Evolutionary conservation across 1,140 invertebrate genomes (phyloP), one percentile per base, ranked within the genome.

Genomic region (Pseudomyrmex dendroicus): DNA sequence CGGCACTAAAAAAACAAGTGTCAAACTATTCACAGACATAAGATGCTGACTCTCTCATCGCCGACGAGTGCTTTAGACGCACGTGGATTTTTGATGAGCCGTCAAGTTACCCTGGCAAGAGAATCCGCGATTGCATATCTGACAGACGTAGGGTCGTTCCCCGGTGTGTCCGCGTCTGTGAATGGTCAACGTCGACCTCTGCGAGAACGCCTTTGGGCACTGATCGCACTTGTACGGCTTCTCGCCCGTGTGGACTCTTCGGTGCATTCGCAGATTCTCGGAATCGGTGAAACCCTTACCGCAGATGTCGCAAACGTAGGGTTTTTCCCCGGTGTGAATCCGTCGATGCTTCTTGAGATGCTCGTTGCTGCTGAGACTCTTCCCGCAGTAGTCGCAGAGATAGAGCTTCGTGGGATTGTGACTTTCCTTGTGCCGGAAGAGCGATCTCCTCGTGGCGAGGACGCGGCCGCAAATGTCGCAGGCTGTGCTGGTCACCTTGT

Each of bases 321-420:
- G 97, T 68, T 97, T 97, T 84, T 97, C 96, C 0, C 96, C 96
- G 0, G 96, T 96, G 85, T 97, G 97, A 25, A 97, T 96, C 22
- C 96, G 92, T 44, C 96, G 91, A 87, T 97, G 96, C 89, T 96
- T 96, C 91, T 96, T 97, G 66, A 97, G 93, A 82, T 96, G 96
- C 73, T 97, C 96, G 3, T 95, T 95, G 57, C 95, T 96, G 22
- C 96, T 96, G 57, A 98, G 96, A 73, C 96, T 96, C 94, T 98
- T 98, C 15, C 96, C 96, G 92, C 97, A 98, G 48, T 97, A 96
- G 87, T 96, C 96, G 92, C 96, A 97, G 0, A 96, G 92, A 90
- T 95, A 95, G 50, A 95, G 94, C 76, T 95, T 95, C 54, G 95
- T 95, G 1, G 96, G 96, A 46, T 95, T 95, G 91, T 96, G 96